Percentiles rank a stretch among this genome's conserved stretches.
Conservation (phyloP, 1,140 invertebrate species). For the Liolophura sinensis region DNA sequence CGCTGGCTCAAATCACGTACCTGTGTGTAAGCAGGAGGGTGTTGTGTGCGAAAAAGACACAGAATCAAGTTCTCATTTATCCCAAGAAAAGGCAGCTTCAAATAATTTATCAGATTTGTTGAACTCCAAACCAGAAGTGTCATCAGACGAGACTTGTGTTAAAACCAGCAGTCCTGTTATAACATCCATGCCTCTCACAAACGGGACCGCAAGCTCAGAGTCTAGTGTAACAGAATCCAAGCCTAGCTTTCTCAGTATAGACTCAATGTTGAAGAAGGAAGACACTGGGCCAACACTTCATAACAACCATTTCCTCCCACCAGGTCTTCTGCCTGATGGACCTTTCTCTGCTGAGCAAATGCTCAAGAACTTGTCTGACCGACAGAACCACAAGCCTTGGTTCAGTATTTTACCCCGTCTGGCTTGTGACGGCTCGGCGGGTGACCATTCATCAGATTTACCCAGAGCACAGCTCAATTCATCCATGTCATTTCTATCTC, state of each 20-base stretch:
- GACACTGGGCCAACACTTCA: constrained; percentile 11
- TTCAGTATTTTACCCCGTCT: constrained; percentile 69
- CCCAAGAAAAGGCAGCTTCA: too few relatives aligned
- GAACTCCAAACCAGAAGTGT: too few relatives aligned
- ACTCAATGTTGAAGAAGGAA: constrained; percentile 48
- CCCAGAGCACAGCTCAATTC: constrained; percentile 18
- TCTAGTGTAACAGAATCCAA: constrained; percentile 23
- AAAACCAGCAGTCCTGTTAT: too few relatives aligned
- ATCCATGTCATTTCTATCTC: constrained; percentile 61
- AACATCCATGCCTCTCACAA: constrained; percentile 10
- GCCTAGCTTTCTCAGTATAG: constrained; percentile 47
- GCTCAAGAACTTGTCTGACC: constrained; percentile 26
- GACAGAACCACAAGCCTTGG: constrained; percentile 61
- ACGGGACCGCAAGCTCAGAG: neutral
- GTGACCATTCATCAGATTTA: constrained; percentile 11
- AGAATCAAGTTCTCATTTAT: too few relatives aligned
- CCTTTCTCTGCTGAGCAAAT: constrained; percentile 29
- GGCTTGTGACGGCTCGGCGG: constrained; percentile 65
- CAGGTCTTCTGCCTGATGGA: constrained; percentile 24
- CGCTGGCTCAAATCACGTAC: too few relatives aligned
- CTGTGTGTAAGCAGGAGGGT: too few relatives aligned
- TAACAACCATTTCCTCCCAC: constrained; percentile 31
- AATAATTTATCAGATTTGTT: too few relatives aligned
- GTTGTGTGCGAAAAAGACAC: too few relatives aligned
- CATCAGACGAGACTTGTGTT: too few relatives aligned